Conservation (phyloP, 1,140 invertebrate genomes). For the Pogonomyrmex californicus region DNA sequence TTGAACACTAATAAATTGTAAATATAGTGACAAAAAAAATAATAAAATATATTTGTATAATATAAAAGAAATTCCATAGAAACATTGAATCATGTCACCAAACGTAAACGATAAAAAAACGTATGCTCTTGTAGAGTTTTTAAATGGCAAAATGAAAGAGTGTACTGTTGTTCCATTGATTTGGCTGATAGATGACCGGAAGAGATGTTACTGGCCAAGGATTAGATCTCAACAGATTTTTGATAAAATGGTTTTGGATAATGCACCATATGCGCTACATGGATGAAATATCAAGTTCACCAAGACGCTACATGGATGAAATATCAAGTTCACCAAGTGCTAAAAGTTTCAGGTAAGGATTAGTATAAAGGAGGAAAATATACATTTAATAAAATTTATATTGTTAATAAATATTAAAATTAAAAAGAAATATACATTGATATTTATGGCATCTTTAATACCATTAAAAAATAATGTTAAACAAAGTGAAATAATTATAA, state of each 20-base stretch:
- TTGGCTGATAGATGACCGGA: background rate
- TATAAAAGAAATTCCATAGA: background rate
- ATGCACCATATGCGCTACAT: background rate
- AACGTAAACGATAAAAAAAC: background rate
- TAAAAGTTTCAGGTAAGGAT: constrained; percentile 10
- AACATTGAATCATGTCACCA: background rate
- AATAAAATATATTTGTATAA: background rate
- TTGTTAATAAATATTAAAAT: too few relatives aligned
- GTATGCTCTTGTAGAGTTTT: background rate
- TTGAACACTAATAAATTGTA: background rate
- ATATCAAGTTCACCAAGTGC: background rate
- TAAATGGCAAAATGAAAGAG: constrained; percentile 13
- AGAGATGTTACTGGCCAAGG: constrained; percentile 11
- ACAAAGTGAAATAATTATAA: too few relatives aligned
- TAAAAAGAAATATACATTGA: too few relatives aligned
- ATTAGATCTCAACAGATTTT: background rate
- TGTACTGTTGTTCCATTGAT: background rate
- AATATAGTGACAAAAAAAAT: background rate
- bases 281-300: too few relatives aligned
- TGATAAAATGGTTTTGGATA: background rate
- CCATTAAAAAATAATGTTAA: too few relatives aligned
- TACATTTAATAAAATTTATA: too few relatives aligned
- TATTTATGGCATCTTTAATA: too few relatives aligned
- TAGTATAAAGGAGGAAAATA: too few relatives aligned
- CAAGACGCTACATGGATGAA: background rate